Base-by-base conservation (phyloP, 2,888 invertebrate species). In the Galerucella calmariensis region DNA sequence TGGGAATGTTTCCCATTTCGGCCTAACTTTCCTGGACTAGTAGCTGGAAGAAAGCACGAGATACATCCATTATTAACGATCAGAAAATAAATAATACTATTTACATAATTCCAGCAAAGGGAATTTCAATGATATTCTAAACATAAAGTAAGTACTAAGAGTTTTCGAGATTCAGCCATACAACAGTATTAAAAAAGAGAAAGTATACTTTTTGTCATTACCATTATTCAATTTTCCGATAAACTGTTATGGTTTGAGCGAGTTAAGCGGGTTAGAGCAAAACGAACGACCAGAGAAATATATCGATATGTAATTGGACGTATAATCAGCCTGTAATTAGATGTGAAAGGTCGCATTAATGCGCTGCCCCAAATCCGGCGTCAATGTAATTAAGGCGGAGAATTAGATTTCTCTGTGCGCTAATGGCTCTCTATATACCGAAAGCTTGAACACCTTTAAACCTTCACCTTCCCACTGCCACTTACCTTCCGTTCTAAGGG, bases 351-450 rank as follows among this genome's bases (percentile, higher is more conserved):
- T 85, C 84, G 82, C 84, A 79, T 82, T 82, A 80, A 79, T 79
- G 77, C 75, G 73, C 77, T 75, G 75, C 67, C 77, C 82, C 81
- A 83, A 83, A 84, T 83, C 82, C 83, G 82, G 84, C 84, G 84
- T 85, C 86, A 85, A 85, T 84, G 86, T 86, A 86, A 86, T 86
- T 86, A 86, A 84, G 83, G 80, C 65, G 80, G 83, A 56, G 84
- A 86, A 86, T 86, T 85, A 84, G 85, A 85, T 84, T 84, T 82
- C 81, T 79, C 82, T 80, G 80, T 79, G 62, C 73, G 62, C 67
- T 78, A 79, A 79, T 79, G 76, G 77, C 66, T 59, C 66, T 59
- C 66, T 67, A 59, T 20, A 20, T 61, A 72, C 63, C 66, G 61
- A 72, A 59, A 53, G 66, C 35, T 16, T 65, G 46, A 65, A 65